Conservation (phyloP, 2,888 invertebrate genomes). For the Tetragnatha montana region DNA sequence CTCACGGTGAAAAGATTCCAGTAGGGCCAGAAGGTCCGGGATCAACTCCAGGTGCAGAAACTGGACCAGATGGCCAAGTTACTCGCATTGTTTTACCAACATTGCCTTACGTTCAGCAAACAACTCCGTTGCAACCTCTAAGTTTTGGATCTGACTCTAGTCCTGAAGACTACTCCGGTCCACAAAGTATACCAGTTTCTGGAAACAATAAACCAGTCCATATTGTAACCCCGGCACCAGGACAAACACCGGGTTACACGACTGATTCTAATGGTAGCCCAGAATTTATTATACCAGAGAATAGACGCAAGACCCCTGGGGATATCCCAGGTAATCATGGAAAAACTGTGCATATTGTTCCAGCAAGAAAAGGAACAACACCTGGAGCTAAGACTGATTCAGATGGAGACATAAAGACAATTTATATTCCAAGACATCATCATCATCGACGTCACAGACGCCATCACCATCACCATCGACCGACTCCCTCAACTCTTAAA, state of each 20-base stretch:
- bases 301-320: not conserved
- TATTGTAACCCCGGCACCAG: slow-evolving; percentile 5
- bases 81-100: not conserved
- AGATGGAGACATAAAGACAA: slow-evolving; percentile 16
- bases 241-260: slow-evolving; percentile 13
- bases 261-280: slow-evolving; percentile 8
- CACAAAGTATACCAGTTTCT: slow-evolving; percentile 3
- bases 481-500: not conserved
- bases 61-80: slow-evolving; percentile 13
- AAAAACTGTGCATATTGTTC: not conserved
- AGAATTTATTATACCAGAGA: not conserved
- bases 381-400: not conserved
- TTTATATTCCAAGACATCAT: not conserved
- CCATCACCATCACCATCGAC: not conserved
- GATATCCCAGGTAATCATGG: slow-evolving; percentile 15
- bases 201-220: slow-evolving; percentile 3
- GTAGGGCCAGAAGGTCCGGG: slow-evolving; percentile 19
- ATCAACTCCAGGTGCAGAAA: slow-evolving; percentile 16
- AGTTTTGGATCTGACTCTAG: not conserved
- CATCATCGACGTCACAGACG: slow-evolving; percentile 3
- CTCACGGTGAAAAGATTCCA: slow-evolving; percentile 1
- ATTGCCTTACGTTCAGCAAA: not conserved
- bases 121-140: no score
- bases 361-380: not conserved
- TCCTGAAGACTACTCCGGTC: slow-evolving; percentile 4